A percentile compares a stretch with the other conserved stretches of the same genome.
phyloP scores from a whole-genome alignment of 2,888 invertebrate species.

The Uropetala carovei region DNA sequence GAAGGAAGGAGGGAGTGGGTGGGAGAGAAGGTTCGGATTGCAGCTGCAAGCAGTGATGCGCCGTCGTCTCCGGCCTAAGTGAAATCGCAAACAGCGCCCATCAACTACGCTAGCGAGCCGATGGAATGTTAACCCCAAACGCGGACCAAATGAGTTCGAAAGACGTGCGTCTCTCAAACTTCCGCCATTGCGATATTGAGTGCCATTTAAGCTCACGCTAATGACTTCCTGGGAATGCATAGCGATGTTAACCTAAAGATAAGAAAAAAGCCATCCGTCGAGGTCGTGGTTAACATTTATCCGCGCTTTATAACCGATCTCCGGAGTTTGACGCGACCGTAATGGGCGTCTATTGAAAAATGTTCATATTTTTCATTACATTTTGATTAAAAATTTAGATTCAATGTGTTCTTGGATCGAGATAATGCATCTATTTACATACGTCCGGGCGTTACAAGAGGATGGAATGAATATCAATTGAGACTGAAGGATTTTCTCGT shows the following conservation, averaged over 20 bases:
- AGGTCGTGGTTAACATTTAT: background rate
- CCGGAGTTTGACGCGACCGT: background rate
- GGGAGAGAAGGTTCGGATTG: background rate
- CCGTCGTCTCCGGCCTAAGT: background rate
- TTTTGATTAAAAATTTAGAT: background rate
- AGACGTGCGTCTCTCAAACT: background rate
- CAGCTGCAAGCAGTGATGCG: background rate
- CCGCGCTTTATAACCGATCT: background rate
- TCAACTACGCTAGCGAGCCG: slow-evolving; percentile 18
- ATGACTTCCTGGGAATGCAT: slow-evolving; percentile 11
- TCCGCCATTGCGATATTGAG: background rate
- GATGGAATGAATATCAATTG: slow-evolving; percentile 4
- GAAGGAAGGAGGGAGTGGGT: background rate
- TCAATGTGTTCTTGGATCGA: background rate
- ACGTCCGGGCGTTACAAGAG: background rate
- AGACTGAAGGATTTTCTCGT: background rate
- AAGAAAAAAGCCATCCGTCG: background rate
- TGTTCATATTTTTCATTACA: background rate
- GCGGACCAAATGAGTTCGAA: background rate
- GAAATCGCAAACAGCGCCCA: slow-evolving; percentile 20
- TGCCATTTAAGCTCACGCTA: background rate
- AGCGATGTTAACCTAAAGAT: background rate
- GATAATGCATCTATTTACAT: slow-evolving; percentile 24
- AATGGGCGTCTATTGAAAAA: background rate
- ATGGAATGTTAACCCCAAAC: background rate